Conservation (phyloP, 1,140 invertebrate species). For the Lasaia peninsularis region DNA sequence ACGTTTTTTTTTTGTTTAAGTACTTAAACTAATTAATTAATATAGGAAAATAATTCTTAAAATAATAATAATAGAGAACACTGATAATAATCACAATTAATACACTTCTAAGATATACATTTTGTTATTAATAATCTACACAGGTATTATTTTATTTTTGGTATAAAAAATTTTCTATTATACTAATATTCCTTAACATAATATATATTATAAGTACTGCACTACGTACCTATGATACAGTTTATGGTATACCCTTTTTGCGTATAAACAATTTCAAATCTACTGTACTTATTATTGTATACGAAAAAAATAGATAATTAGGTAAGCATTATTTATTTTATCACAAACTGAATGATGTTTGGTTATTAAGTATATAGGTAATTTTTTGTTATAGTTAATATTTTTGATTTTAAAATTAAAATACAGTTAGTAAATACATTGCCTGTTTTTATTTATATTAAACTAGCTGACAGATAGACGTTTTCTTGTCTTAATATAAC, state of each 20-base stretch:
- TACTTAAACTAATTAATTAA: conserved; percentile 16
- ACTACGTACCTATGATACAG: background rate
- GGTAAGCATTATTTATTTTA: too few relatives aligned
- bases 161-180: background rate
- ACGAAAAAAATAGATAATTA: background rate
- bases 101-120: background rate
- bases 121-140: background rate
- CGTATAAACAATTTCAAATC: too few relatives aligned
- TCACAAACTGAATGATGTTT: too few relatives aligned
- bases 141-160: background rate
- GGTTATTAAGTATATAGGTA: too few relatives aligned
- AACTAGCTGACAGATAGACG: too few relatives aligned
- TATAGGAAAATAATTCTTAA: conserved; percentile 2
- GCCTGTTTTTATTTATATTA: too few relatives aligned
- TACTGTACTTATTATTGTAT: too few relatives aligned
- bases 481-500: too few relatives aligned
- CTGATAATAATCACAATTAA: background rate
- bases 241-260: background rate
- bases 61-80: background rate
- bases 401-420: too few relatives aligned
- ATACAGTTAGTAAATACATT: too few relatives aligned
- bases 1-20: conserved; percentile 42
- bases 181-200: background rate
- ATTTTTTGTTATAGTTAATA: too few relatives aligned
- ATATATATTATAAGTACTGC: background rate